phyloP scores from a whole-genome alignment of 2,113 vertebrate species.

The Serinus canaria region DNA sequence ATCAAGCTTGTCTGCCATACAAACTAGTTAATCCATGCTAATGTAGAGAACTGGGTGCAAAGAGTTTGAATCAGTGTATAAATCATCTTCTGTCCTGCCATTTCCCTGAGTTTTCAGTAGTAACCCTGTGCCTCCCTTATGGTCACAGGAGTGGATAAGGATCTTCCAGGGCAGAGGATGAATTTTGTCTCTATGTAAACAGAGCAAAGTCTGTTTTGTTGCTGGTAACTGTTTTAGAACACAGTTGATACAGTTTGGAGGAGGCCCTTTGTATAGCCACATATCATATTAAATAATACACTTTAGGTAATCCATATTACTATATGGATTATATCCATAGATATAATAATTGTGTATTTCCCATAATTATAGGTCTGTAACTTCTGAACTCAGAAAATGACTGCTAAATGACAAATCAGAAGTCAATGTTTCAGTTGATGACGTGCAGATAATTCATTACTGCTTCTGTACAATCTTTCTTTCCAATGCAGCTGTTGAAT shows the following conservation, averaged over 20 bases:
- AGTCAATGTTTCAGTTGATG: neutral
- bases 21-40: neutral
- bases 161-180: neutral
- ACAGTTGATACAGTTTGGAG: neutral
- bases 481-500: neutral
- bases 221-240: neutral
- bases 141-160: neutral
- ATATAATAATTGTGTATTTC: neutral
- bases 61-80: neutral
- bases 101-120: neutral
- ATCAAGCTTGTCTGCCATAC: neutral
- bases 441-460: neutral
- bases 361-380: neutral
- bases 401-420: neutral
- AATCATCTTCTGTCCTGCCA: neutral
- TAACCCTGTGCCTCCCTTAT: neutral
- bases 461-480: neutral
- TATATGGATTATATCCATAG: neutral
- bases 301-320: neutral
- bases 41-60: neutral
- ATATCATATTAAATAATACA: neutral
- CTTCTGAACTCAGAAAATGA: neutral
- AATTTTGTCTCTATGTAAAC: neutral
- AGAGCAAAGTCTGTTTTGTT: neutral
- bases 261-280: neutral